Conservation (phyloP, 2,888 invertebrate genomes). For the Meiosimyza decipiens region DNA sequence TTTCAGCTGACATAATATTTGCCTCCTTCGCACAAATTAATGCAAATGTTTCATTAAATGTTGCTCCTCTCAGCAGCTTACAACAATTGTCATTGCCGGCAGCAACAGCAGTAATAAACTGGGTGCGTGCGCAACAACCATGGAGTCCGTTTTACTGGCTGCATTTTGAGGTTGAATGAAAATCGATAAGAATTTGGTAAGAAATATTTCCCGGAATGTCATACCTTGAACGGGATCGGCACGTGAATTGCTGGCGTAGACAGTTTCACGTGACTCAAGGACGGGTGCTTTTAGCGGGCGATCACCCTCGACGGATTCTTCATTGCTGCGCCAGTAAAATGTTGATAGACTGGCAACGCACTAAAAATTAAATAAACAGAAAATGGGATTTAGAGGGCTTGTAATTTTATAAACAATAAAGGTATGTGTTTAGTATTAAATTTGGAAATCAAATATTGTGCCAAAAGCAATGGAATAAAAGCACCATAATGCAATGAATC, state of each 20-base stretch:
- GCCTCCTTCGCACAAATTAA: background rate
- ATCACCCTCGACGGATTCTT: slow-evolving; percentile 80
- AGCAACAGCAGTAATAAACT: slow-evolving; percentile 53
- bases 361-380: slow-evolving; percentile 49
- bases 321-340: slow-evolving; percentile 79
- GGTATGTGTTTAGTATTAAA: too few species aligned
- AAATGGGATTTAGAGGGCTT: background rate
- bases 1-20: slow-evolving; percentile 35
- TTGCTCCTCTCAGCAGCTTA: slow-evolving; percentile 49
- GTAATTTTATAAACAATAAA: too few species aligned
- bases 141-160: slow-evolving; percentile 63
- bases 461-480: too few species aligned
- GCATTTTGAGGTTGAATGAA: slow-evolving; percentile 64
- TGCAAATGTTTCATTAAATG: too few species aligned
- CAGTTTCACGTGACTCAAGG: slow-evolving; percentile 77
- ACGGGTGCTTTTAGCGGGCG: slow-evolving; percentile 75
- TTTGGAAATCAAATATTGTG: too few species aligned
- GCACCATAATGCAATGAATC: too few species aligned
- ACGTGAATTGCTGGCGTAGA: slow-evolving; percentile 69
- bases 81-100: slow-evolving; percentile 49
- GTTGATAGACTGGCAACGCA: slow-evolving; percentile 79
- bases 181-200: slow-evolving; percentile 67
- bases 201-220: slow-evolving; percentile 67
- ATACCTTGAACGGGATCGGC: slow-evolving; percentile 79
- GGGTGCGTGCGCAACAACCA: slow-evolving; percentile 54